These are phyloP conservation scores for Cariama cristata DNA, from an alignment of 2,113 vertebrate species.

Conservation along the genomic window DNA sequence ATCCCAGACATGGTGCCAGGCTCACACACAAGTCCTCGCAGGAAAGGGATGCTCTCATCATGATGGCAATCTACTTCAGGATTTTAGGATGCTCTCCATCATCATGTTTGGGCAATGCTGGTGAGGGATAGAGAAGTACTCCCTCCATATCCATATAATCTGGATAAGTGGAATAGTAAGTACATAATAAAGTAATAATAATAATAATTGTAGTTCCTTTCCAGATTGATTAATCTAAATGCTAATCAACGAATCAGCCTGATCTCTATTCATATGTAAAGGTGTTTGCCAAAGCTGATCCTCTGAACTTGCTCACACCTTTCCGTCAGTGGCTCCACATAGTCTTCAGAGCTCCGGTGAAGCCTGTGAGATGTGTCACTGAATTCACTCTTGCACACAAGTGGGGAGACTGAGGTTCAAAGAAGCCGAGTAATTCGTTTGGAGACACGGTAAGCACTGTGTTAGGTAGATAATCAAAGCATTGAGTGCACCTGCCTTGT, in stretches of 20 bases:
- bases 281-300: neutral
- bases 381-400: neutral
- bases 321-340: neutral
- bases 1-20: neutral
- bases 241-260: neutral
- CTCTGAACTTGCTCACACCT: neutral
- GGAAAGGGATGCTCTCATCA: neutral
- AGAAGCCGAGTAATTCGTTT: neutral
- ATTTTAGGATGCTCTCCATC: neutral
- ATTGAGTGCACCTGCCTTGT: neutral
- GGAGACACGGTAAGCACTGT: neutral
- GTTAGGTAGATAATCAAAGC: neutral
- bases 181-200: neutral
- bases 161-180: neutral
- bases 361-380: neutral
- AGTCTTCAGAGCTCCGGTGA: neutral
- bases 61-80: neutral
- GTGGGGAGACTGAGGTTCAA: neutral
- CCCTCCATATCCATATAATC: neutral
- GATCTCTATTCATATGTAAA: neutral
- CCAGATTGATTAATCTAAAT: neutral
- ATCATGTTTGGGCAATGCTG: neutral
- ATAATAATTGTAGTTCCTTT: neutral
- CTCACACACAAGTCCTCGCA: rapidly evolving
- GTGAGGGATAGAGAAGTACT: neutral